These are phyloP conservation scores for Rhynchonycteris naso DNA, from an alignment of 2,797 vertebrate species.

Conservation along the genomic window DNA sequence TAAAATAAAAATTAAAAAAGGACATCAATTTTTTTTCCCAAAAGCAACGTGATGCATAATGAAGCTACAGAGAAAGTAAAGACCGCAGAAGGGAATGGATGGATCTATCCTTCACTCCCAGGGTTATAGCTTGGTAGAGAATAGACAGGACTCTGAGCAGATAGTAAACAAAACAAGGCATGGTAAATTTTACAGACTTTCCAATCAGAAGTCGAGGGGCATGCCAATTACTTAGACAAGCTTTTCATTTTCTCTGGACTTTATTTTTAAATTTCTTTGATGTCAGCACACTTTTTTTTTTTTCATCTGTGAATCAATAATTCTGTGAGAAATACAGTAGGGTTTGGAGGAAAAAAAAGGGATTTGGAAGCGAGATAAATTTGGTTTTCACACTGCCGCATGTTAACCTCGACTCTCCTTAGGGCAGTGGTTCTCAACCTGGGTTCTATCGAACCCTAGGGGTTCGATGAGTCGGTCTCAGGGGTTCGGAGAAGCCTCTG, in stretches of 20 bases:
- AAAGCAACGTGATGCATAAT: neutral
- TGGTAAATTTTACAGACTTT: neutral
- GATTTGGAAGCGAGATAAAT: neutral
- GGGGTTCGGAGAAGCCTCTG: no score
- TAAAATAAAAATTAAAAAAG: constrained; percentile 6
- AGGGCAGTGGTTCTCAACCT: no score
- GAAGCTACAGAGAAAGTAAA: neutral
- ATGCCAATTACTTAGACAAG: neutral
- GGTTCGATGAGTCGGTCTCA: no score
- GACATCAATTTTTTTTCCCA: no score
- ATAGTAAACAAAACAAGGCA: neutral
- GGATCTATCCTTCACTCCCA: neutral
- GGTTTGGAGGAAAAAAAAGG: neutral
- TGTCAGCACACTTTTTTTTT: neutral
- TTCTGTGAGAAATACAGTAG: neutral
- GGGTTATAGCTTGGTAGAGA: neutral
- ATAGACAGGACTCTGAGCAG: neutral
- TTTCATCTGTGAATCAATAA: neutral
- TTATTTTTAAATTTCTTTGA: neutral
- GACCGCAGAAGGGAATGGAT: neutral
- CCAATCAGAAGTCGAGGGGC: neutral
- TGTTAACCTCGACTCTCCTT: neutral
- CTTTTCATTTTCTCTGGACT: neutral
- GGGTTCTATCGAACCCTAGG: no score
- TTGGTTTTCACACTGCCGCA: neutral